A percentile compares a stretch with the other conserved stretches of the same genome.
phyloP scores from a whole-genome alignment of 2,888 invertebrate species.

The Dynastes tityus region DNA sequence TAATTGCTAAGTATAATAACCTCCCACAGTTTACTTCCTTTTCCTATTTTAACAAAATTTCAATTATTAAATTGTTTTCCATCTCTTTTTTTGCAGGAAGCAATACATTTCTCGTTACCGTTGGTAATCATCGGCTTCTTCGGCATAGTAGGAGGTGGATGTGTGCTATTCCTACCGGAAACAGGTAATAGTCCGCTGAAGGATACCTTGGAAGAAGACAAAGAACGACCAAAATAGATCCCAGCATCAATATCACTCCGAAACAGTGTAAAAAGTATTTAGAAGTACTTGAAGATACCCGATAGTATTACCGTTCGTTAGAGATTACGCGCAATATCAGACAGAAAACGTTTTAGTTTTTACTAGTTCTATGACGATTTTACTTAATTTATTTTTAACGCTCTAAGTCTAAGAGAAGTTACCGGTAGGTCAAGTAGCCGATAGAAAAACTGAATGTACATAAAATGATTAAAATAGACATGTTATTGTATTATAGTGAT shows the following conservation, averaged over 20 bases:
- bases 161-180: constrained; percentile 84
- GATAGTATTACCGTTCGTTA: constrained; percentile 8
- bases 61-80: background rate
- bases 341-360: constrained; percentile 21
- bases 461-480: too few relatives aligned
- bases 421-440: too few relatives aligned
- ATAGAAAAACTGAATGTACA: too few relatives aligned
- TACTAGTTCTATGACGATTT: background rate
- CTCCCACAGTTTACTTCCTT: too few relatives aligned
- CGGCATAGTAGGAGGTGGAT: constrained; percentile 81
- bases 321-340: background rate
- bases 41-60: background rate
- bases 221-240: background rate
- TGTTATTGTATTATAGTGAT: too few relatives aligned
- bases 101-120: constrained; percentile 78
- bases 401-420: background rate
- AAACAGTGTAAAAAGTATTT: background rate
- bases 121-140: constrained; percentile 81
- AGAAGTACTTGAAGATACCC: constrained; percentile 8
- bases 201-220: constrained; percentile 61
- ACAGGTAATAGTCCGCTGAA: constrained; percentile 76
- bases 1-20: too few relatives aligned
- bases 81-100: constrained; percentile 72
- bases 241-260: too few relatives aligned
- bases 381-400: constrained; percentile 20